These are phyloP conservation scores for Polyodon spathula DNA, from an alignment of 2,113 vertebrate genomes.

Conservation along the genomic window DNA sequence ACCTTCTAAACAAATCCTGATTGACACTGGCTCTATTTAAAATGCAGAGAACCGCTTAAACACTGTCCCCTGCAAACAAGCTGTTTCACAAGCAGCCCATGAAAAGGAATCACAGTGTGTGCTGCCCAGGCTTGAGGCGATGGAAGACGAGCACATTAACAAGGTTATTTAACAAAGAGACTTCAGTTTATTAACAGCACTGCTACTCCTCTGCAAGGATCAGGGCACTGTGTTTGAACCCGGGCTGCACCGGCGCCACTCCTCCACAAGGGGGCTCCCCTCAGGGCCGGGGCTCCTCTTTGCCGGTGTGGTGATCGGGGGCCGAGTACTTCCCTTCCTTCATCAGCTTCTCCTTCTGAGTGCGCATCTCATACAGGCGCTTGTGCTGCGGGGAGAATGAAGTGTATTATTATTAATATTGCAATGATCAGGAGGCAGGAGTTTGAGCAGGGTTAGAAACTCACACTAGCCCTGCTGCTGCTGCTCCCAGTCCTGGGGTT, in stretches of 20 bases:
- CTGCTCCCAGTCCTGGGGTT: too few relatives aligned
- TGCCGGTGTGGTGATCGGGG: conserved; percentile 53
- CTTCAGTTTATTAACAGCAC: neutral
- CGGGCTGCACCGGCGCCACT: conserved; percentile 16
- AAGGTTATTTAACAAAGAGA: too few relatives aligned
- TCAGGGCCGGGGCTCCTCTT: conserved; percentile 46
- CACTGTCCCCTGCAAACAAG: too few relatives aligned
- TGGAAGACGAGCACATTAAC: too few relatives aligned
- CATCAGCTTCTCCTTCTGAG: conserved; percentile 70
- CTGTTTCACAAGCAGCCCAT: too few relatives aligned
- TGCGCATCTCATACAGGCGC: conserved; percentile 50
- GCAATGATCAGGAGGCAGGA: neutral
- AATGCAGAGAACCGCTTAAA: too few relatives aligned
- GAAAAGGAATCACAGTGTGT: too few relatives aligned
- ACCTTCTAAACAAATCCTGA: too few relatives aligned
- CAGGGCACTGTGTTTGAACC: conserved; percentile 19
- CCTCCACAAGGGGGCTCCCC: neutral
- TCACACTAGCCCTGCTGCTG: too few relatives aligned
- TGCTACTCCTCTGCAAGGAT: neutral
- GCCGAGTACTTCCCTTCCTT: conserved; percentile 75
- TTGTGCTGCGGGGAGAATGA: conserved; percentile 42
- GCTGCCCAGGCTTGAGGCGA: too few relatives aligned
- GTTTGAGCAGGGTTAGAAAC: neutral
- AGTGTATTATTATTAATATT: neutral
- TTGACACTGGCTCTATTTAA: too few relatives aligned